Percentiles rank a stretch among this genome's conserved stretches.
These are phyloP conservation scores for Podotricha telesiphe DNA, from an alignment of 2,888 invertebrate genomes.

Conservation along the genomic window DNA sequence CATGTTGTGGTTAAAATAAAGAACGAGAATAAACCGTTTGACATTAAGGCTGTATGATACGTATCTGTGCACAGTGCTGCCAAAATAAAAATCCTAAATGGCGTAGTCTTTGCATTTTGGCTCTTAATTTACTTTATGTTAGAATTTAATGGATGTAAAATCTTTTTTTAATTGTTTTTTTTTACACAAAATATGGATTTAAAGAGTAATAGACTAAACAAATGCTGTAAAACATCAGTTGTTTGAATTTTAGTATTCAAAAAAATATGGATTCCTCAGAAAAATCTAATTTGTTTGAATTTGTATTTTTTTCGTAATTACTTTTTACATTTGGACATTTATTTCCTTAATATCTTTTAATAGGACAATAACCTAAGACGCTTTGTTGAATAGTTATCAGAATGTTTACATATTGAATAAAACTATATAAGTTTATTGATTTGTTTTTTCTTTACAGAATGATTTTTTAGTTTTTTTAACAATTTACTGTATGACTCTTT, in stretches of 20 bases:
- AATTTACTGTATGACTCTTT: too few relatives aligned
- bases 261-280: not conserved
- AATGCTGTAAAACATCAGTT: too few relatives aligned
- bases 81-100: not conserved
- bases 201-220: too few relatives aligned
- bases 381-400: not conserved
- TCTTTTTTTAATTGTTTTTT: too few relatives aligned
- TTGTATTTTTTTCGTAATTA: not conserved
- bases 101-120: not conserved
- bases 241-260: not conserved
- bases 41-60: conserved; percentile 9
- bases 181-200: too few relatives aligned
- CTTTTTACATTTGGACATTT: not conserved
- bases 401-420: conserved; percentile 7
- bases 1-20: conserved; percentile 28
- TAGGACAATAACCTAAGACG: conserved; percentile 3
- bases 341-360: conserved; percentile 1
- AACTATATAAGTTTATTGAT: not conserved
- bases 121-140: not conserved
- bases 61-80: not conserved
- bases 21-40: conserved; percentile 10
- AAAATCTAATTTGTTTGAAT: too few relatives aligned
- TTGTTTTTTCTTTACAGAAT: not conserved
- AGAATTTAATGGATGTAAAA: not conserved
- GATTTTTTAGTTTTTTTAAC: too few relatives aligned